Base-by-base conservation (phyloP, 2,888 invertebrate species). In the Morinoia aosen region DNA sequence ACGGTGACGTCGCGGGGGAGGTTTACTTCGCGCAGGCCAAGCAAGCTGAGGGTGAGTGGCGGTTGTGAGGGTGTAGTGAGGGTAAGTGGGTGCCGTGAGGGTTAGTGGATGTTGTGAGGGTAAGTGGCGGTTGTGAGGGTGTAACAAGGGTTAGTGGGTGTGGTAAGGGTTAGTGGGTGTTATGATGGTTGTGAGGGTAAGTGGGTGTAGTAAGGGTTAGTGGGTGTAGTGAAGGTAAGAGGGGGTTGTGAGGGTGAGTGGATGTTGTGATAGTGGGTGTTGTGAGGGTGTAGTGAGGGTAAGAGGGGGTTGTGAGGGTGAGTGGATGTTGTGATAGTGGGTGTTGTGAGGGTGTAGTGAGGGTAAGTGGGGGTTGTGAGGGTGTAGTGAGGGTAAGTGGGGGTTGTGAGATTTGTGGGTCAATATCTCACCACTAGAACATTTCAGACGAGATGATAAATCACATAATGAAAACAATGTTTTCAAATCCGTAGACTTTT, bases 11-110 rank as follows among this genome's bases (percentile, higher is more conserved):
- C 93, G 48, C 11, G 57, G 93, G 93, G 48, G 93, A 93, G 12
- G 57, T 93, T 25, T 57, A 93, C 57, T 93, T 93, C 10, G 93
- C 93, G 11, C 93, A 93, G 93, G 58, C 93, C 93, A 57, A 25
- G 11, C 57, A 14, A 10, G 19, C 93, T 57, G 57, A 93, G 12
- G 93, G 93, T 93, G 56, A 57, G 93, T 76, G 76, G 7, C 2
- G 76, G 76, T 48, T 48, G 48, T 48, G 48, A 48, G 48, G 48
- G 76, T 33, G 33, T 4, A 4, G 48, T 48, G 48, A 48, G 48
- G 48, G 48, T 48, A 48, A 48, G 48, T 48, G 48, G 48, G 48
- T 48, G 48, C 3, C 5, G 48, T 48, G 48, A 48, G 48, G 48
- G 48, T 48, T 48, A 5, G 48, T 48, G 48, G 48, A 5, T 48